Evolutionary conservation across 1,140 invertebrate species (phyloP).

Genomic region (Pseudomyrmex sp.): DNA sequence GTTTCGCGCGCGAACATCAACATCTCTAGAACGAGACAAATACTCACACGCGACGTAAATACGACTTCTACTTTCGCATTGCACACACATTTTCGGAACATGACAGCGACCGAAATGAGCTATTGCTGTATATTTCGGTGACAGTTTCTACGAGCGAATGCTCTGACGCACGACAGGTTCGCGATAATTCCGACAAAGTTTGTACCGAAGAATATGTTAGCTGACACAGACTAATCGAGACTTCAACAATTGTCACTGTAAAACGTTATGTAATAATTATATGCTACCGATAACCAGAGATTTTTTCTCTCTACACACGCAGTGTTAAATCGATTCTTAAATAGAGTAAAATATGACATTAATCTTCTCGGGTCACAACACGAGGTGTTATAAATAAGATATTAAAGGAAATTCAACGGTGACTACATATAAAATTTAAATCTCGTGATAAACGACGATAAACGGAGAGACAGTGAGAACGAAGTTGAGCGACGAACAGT

Average conservation of each 20-base stretch:
- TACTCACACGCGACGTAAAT: no score
- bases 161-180: background rate
- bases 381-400: background rate
- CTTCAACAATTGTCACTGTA: slow-evolving; percentile 16
- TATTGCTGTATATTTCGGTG: slow-evolving; percentile 19
- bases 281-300: background rate
- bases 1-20: slow-evolving; percentile 41
- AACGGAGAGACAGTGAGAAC: background rate
- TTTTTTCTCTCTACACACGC: background rate
- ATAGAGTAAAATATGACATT: background rate
- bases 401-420: background rate
- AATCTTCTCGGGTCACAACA: background rate
- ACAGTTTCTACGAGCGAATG: slow-evolving; percentile 18
- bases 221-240: slow-evolving; percentile 22
- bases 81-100: slow-evolving; percentile 5
- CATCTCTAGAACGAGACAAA: slow-evolving; percentile 10
- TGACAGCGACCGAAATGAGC: slow-evolving; percentile 22
- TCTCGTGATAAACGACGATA: slow-evolving; percentile 10
- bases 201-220: slow-evolving; percentile 12
- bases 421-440: slow-evolving; percentile 10
- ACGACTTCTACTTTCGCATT: slow-evolving; percentile 27
- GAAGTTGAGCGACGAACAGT: slow-evolving; percentile 56
- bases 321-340: background rate
- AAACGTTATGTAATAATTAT: slow-evolving; percentile 22
- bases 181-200: slow-evolving; percentile 17